Evolutionary conservation across 1,140 invertebrate genomes (phyloP).

Genomic region (Parapsyche elsis): DNA sequence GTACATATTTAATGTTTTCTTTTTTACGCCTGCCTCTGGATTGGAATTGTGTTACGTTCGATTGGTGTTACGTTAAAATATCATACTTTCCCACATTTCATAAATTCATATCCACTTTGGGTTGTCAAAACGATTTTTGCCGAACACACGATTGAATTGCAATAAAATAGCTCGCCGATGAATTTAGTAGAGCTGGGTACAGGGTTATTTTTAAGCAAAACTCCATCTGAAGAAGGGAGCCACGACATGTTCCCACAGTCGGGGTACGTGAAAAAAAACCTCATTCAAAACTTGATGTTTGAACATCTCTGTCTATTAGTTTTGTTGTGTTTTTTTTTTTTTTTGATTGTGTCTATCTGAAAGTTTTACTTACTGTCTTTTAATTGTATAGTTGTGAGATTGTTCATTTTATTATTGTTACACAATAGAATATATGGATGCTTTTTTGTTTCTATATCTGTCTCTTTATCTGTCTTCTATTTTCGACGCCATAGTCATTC

Average conservation of each 20-base stretch:
- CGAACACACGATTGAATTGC: neutral
- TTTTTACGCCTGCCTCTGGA: conserved; percentile 54
- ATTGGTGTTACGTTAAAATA: conserved; percentile 17
- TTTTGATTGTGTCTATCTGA: neutral
- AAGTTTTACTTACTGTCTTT: conserved; percentile 17
- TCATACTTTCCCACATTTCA: neutral
- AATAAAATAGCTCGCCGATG: conserved; percentile 85
- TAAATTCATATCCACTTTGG: too few species aligned
- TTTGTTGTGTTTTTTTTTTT: conserved; percentile 34
- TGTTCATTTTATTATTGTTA: neutral
- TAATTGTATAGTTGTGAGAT: conserved; percentile 37
- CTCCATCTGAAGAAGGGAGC: conserved; percentile 80
- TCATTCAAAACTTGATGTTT: conserved; percentile 27
- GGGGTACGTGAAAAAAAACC: conserved; percentile 61
- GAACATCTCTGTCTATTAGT: conserved; percentile 29
- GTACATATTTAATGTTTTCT: conserved; percentile 41
- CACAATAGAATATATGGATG: conserved; percentile 15
- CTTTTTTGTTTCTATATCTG: neutral
- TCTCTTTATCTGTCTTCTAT: neutral
- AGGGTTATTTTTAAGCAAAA: conserved; percentile 86
- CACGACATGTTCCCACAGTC: conserved; percentile 62
- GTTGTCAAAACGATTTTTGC: too few species aligned
- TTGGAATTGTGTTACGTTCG: conserved; percentile 34
- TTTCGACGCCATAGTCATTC: neutral
- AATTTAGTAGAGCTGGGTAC: conserved; percentile 90